phyloP scores from a whole-genome alignment of 1,140 invertebrate genomes.

The Calephelis nemesis region DNA sequence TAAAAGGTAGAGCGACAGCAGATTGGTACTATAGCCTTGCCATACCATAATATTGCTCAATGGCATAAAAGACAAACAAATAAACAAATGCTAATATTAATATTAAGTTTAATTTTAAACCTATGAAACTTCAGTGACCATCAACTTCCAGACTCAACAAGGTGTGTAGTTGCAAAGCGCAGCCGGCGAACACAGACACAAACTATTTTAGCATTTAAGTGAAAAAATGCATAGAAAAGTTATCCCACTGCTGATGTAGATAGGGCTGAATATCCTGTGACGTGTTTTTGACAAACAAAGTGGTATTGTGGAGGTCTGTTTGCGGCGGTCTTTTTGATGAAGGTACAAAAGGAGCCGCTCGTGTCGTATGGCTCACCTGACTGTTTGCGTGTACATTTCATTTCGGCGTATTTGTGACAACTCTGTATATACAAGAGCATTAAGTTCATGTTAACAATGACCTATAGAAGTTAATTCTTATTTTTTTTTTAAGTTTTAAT shows the following conservation, averaged over 20 bases:
- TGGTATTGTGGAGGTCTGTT: conserved; percentile 35
- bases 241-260: background rate
- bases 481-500: background rate
- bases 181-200: conserved; percentile 25
- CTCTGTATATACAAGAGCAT: conserved; percentile 6
- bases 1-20: too few relatives aligned
- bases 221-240: background rate
- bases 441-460: background rate
- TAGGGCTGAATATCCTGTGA: background rate
- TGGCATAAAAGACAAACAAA: too few relatives aligned
- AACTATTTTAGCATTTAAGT: conserved; percentile 2
- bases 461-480: conserved; percentile 17
- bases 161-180: conserved; percentile 50
- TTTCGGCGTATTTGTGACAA: conserved; percentile 23
- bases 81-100: too few relatives aligned
- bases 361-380: conserved; percentile 64
- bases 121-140: background rate
- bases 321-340: conserved; percentile 61
- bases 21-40: too few relatives aligned
- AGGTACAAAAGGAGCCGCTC: conserved; percentile 54
- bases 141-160: conserved; percentile 45
- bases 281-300: background rate
- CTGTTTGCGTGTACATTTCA: conserved; percentile 51
- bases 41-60: too few relatives aligned
- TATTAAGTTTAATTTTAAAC: too few relatives aligned